These are phyloP conservation scores for Listronotus oregonensis DNA, from an alignment of 1,140 invertebrate genomes.

Conservation along the genomic window DNA sequence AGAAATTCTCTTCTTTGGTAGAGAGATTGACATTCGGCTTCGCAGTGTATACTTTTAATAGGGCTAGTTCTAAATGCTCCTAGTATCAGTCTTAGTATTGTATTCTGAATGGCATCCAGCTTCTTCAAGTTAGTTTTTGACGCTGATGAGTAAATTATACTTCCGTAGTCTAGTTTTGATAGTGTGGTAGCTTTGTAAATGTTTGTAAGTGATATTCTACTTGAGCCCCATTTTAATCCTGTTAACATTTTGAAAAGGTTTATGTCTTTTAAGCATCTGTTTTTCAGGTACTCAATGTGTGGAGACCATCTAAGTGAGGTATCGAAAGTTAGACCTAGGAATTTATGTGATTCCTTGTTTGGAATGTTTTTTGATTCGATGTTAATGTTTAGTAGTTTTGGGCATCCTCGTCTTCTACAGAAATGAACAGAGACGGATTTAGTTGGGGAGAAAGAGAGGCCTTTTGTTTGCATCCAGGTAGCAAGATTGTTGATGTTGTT, in stretches of 20 bases:
- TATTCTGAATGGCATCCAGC: slow-evolving; percentile 22
- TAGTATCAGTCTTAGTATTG: slow-evolving; percentile 16
- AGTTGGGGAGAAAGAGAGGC: slow-evolving; percentile 4
- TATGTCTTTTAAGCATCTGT: neutral
- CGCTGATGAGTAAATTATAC: slow-evolving; percentile 15
- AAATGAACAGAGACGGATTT: neutral
- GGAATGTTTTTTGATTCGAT: neutral
- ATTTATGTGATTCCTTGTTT: neutral
- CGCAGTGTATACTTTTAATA: neutral
- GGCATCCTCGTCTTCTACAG: neutral
- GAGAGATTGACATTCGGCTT: slow-evolving; percentile 14
- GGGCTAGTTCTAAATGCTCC: slow-evolving; percentile 27
- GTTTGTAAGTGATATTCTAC: too few species aligned
- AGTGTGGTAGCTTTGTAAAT: too few species aligned
- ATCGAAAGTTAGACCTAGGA: slow-evolving; percentile 14
- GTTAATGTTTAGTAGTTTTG: slow-evolving; percentile 5
- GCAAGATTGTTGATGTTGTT: slow-evolving; percentile 10
- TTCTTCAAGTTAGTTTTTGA: slow-evolving; percentile 14
- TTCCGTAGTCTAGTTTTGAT: too few species aligned
- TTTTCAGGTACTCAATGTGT: slow-evolving; percentile 9
- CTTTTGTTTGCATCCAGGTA: neutral
- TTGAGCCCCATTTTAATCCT: slow-evolving; percentile 14
- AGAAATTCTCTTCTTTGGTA: neutral
- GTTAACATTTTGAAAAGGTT: slow-evolving; percentile 18
- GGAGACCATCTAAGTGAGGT: slow-evolving; percentile 2